phyloP scores from a whole-genome alignment of 1,140 invertebrate genomes.

The Lethocerus indicus region DNA sequence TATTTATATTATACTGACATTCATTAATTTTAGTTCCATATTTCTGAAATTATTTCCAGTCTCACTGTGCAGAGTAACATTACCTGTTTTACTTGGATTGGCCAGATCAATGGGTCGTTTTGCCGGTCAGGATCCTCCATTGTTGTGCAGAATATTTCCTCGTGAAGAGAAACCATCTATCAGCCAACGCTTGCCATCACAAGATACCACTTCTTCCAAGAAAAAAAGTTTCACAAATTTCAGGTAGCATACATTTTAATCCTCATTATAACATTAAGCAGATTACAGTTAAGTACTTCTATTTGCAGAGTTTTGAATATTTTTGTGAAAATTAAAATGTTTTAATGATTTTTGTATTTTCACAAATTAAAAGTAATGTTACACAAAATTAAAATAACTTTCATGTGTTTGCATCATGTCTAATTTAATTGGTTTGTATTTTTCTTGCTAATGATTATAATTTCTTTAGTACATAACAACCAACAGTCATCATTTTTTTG shows the following conservation, averaged over 20 bases:
- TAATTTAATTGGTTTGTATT: too few relatives aligned
- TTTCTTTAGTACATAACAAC: too few relatives aligned
- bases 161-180: slow-evolving; percentile 41
- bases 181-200: slow-evolving; percentile 14
- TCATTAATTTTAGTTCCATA: neutral
- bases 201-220: slow-evolving; percentile 14
- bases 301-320: too few relatives aligned
- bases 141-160: slow-evolving; percentile 73
- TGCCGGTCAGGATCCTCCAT: slow-evolving; percentile 49
- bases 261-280: neutral
- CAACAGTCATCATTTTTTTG: too few relatives aligned
- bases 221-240: slow-evolving; percentile 25
- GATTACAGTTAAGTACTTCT: too few relatives aligned
- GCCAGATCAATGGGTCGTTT: slow-evolving; percentile 77
- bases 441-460: too few relatives aligned
- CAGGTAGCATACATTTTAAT: slow-evolving; percentile 16
- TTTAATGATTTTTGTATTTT: too few relatives aligned
- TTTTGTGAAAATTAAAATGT: too few relatives aligned
- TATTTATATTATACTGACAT: neutral
- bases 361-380: too few relatives aligned
- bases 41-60: slow-evolving; percentile 27
- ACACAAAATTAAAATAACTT: too few relatives aligned
- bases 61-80: slow-evolving; percentile 58
- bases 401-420: too few relatives aligned
- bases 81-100: slow-evolving; percentile 75